phyloP scores from a whole-genome alignment of 1,140 invertebrate species.

The Ganaspis sp. region DNA sequence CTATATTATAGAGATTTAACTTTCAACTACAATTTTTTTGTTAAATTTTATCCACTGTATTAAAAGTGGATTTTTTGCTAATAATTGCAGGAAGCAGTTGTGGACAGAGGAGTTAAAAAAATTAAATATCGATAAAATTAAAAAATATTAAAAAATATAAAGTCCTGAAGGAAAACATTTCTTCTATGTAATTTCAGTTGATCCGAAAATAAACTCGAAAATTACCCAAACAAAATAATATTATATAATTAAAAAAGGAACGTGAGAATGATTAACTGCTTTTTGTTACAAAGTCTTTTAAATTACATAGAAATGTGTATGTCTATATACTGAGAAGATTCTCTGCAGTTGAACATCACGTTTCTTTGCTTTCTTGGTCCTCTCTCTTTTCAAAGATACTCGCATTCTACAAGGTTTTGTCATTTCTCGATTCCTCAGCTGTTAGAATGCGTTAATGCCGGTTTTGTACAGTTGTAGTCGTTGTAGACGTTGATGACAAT shows the following conservation, averaged over 20 bases:
- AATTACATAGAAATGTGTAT: background rate
- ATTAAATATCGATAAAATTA: too few species aligned
- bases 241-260: constrained; percentile 3
- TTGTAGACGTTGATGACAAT: background rate
- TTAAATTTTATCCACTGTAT: too few species aligned
- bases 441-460: constrained; percentile 47
- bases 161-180: too few species aligned
- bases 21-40: too few species aligned
- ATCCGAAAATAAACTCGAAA: too few species aligned
- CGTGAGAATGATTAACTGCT: background rate
- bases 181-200: too few species aligned
- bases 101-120: too few species aligned
- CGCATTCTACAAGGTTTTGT: constrained; percentile 62
- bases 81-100: too few species aligned
- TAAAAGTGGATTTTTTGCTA: too few species aligned
- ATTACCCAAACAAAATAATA: background rate
- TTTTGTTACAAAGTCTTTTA: background rate
- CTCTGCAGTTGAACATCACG: constrained; percentile 43
- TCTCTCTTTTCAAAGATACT: constrained; percentile 34
- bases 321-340: background rate
- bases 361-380: constrained; percentile 43
- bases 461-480: too few species aligned
- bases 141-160: too few species aligned
- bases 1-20: too few species aligned
- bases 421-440: constrained; percentile 41